Evolutionary conservation across 2,888 invertebrate species (phyloP).

Genomic region (Maniola hyperantus): DNA sequence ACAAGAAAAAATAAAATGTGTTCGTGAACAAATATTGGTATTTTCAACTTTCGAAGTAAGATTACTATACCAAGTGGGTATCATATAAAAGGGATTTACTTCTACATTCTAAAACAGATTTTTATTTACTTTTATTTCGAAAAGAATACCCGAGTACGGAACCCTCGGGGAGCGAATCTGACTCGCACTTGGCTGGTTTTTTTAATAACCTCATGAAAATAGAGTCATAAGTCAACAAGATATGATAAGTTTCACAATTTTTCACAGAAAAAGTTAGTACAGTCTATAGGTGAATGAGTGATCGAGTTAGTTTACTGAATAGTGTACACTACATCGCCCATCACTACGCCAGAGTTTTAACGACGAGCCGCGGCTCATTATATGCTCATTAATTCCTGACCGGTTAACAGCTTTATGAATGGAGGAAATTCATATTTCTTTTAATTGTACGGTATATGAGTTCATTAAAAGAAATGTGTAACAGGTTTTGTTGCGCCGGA

Average conservation of each 20-base stretch:
- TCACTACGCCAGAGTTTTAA: constrained; percentile 33
- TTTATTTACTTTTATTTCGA: no score
- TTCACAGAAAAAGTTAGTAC: not conserved
- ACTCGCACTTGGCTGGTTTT: no score
- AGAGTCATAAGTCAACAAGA: no score
- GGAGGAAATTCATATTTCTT: constrained; percentile 37
- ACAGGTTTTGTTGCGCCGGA: constrained; percentile 35
- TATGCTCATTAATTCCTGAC: constrained; percentile 35
- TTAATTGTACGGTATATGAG: constrained; percentile 35
- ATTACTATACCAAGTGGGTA: no score
- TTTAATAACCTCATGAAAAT: no score
- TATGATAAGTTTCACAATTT: not conserved
- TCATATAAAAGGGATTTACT: no score
- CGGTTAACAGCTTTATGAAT: constrained; percentile 39
- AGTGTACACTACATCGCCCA: not conserved
- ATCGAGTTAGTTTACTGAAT: not conserved
- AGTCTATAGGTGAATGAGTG: not conserved
- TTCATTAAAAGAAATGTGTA: constrained; percentile 38
- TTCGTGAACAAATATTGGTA: no score
- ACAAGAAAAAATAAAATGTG: no score
- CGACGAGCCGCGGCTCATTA: constrained; percentile 36
- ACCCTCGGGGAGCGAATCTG: no score
- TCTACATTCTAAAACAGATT: no score
- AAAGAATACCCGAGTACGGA: no score
- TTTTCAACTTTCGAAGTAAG: no score